phyloP scores from a whole-genome alignment of 2,888 invertebrate species.

The Merodon equestris region DNA sequence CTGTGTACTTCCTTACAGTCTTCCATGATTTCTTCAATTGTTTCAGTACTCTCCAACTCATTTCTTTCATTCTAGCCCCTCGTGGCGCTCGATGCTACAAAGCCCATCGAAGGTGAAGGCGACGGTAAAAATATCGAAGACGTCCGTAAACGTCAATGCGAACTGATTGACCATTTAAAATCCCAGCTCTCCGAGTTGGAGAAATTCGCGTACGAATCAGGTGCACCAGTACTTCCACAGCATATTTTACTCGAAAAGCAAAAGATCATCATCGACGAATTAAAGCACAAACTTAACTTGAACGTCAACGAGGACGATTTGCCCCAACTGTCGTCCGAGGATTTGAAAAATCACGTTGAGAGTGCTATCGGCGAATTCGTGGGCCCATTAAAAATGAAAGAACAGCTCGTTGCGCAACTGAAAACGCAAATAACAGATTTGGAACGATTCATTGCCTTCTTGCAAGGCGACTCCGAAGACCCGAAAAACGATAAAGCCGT shows the following conservation, averaged over 20 bases:
- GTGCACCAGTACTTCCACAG: slow-evolving; percentile 86
- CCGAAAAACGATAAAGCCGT: slow-evolving; percentile 70
- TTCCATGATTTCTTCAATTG: neutral
- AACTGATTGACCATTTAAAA: slow-evolving; percentile 94
- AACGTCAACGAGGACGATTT: slow-evolving; percentile 90
- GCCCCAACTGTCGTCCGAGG: slow-evolving; percentile 87
- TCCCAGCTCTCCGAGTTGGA: slow-evolving; percentile 92
- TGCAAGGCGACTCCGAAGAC: slow-evolving; percentile 88
- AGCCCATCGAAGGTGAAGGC: slow-evolving; percentile 15
- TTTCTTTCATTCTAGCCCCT: slow-evolving; percentile 57
- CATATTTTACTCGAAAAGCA: slow-evolving; percentile 92
- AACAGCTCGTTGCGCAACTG: slow-evolving; percentile 95
- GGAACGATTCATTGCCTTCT: slow-evolving; percentile 96
- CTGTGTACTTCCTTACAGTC: too few species aligned
- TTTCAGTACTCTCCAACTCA: too few species aligned
- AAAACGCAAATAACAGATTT: slow-evolving; percentile 98
- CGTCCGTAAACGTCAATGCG: slow-evolving; percentile 85
- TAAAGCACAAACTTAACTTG: slow-evolving; percentile 90
- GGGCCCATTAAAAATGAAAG: slow-evolving; percentile 96
- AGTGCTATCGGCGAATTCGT: slow-evolving; percentile 94
- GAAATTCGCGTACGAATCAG: slow-evolving; percentile 92
- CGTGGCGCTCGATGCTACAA: slow-evolving; percentile 23
- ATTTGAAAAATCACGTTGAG: slow-evolving; percentile 92
- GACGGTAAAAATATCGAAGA: slow-evolving; percentile 42
- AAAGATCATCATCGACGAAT: slow-evolving; percentile 92